Base-by-base conservation (phyloP, 2,113 vertebrate genomes). In the Herpailurus yagouaroundi region DNA sequence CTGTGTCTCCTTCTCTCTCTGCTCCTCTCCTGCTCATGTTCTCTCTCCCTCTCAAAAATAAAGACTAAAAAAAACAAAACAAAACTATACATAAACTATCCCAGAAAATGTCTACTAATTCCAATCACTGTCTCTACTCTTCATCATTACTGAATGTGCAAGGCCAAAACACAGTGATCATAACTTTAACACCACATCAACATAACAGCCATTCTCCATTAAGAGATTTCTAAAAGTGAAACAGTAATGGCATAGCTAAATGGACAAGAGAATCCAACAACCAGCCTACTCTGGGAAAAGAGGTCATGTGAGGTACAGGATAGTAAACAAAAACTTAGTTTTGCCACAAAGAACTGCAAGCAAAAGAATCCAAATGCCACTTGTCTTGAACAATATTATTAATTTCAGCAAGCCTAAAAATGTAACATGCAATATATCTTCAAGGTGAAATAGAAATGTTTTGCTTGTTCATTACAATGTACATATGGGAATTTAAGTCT, bases 371-470 rank as follows among this genome's bases (percentile, higher is more conserved):
- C 73, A 94, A 48, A 45, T 36, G 11, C 5, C 60, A 76, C 69
- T 68, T 79, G 11, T 76, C 38, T 64, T 52, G 50, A 66, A 36
- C 64, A 52, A 45, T 21, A 63, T 85, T 84, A 52, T 82, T 71
- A 69, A 95, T 21, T 55, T 66, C 38, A 95, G 15, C 27, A 89
- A 95, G 15, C 2, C 52, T 74, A 69, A 95, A 94, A 93, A 52
- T 8, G 69, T 19, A 74, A 52, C 31, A 91, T 1, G 4, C 0
- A 5, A 45, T 57, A 55, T 69, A 45, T 92, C 88, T 96, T 91
- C 19, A 71, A 93, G 45, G 45, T 25, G 25, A 94, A 91, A 92
- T 4, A 89, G 33, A 76, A 88, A 48, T 63, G 45, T 73, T 93
- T 85, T 57, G 66, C 38, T 82, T 98, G 29, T 38, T 63, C 79